phyloP scores from a whole-genome alignment of 1,140 invertebrate genomes.

The Hetaerina americana region DNA sequence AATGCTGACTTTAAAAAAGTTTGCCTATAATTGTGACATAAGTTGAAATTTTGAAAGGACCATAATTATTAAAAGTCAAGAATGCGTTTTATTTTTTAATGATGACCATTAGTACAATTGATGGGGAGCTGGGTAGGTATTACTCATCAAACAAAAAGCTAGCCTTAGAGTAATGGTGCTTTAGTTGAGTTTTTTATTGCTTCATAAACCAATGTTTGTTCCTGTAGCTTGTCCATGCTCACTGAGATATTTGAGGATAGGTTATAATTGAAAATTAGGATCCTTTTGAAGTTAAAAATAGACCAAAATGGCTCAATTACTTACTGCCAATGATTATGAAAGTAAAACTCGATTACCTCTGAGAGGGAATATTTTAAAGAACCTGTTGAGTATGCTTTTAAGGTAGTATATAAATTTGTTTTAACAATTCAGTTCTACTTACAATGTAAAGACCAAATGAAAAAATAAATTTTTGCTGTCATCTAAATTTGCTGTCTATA shows the following conservation, averaged over 20 bases:
- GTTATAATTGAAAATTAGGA: neutral
- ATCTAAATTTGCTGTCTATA: neutral
- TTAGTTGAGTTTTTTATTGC: neutral
- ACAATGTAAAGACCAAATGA: neutral
- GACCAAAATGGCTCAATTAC: neutral
- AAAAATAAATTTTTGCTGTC: neutral
- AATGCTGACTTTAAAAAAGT: too few species aligned
- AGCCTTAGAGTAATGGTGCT: neutral
- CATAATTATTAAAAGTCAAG: too few species aligned
- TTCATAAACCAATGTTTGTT: neutral
- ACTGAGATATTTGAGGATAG: neutral
- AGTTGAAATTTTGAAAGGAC: too few species aligned
- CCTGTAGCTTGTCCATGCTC: neutral
- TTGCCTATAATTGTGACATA: too few species aligned
- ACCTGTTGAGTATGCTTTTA: neutral
- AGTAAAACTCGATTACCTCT: neutral
- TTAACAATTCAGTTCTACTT: neutral
- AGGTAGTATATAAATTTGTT: neutral
- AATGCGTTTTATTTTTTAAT: too few species aligned
- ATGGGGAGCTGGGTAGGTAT: neutral
- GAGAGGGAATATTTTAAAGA: neutral
- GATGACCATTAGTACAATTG: too few species aligned
- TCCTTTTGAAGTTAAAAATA: neutral
- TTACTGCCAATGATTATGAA: neutral
- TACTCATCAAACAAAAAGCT: neutral